Evolutionary conservation across 2,113 vertebrate genomes (phyloP).

Genomic region (Xyrauchen texanus): DNA sequence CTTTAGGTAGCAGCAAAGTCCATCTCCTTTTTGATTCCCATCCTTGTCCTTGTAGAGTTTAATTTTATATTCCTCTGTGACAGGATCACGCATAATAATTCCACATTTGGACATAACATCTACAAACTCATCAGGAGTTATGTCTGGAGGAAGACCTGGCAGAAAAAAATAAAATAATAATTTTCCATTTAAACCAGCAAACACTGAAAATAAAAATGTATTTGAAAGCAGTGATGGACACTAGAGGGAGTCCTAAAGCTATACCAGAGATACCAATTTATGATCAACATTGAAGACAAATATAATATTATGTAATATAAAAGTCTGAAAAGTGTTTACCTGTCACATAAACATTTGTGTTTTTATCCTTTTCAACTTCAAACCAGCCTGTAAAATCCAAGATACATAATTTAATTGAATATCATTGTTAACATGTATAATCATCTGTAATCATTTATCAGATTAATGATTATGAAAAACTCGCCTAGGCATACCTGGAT

Average conservation of each 20-base stretch:
- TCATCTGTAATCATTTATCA: neutral
- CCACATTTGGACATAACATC: conserved; percentile 94
- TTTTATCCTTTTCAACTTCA: conserved; percentile 89
- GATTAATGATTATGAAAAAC: neutral
- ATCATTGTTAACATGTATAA: neutral
- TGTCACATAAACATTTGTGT: conserved; percentile 95
- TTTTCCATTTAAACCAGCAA: too few species aligned
- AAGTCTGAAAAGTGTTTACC: conserved; percentile 70
- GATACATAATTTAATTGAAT: neutral
- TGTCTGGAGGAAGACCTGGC: conserved; percentile 89
- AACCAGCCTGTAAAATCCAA: conserved; percentile 85
- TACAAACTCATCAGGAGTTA: conserved; percentile 89
- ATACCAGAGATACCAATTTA: too few species aligned
- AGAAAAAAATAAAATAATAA: neutral
- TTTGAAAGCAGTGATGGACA: neutral
- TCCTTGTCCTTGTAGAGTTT: conserved; percentile 94
- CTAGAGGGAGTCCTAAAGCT: neutral
- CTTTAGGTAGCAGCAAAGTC: conserved; percentile 96
- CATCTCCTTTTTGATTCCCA: conserved; percentile 95
- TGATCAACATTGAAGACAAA: neutral
- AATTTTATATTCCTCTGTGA: conserved; percentile 91
- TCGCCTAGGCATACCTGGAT: conserved; percentile 76
- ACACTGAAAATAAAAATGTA: too few species aligned
- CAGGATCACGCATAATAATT: conserved; percentile 91
- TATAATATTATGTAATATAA: neutral